Evolutionary conservation across 2,888 invertebrate species (phyloP).

Genomic region (Andricus quercusramuli): DNA sequence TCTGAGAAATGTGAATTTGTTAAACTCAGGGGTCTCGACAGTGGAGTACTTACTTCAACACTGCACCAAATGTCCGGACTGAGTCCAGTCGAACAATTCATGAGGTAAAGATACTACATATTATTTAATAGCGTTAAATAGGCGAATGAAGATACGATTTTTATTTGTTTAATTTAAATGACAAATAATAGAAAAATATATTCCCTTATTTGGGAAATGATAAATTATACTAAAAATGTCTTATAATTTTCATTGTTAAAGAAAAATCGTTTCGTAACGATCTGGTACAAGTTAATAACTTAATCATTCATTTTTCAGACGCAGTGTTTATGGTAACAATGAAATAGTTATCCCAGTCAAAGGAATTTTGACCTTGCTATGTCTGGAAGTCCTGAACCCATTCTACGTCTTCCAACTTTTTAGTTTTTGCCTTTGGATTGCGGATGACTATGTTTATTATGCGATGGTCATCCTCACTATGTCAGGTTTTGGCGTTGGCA

Average conservation of each 20-base stretch:
- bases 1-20: conserved; percentile 83
- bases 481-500: conserved; percentile 90
- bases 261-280: no score
- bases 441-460: conserved; percentile 94
- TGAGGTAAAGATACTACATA: conserved; percentile 80
- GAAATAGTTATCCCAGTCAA: conserved; percentile 91
- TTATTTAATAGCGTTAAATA: not conserved
- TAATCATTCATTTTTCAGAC: conserved; percentile 79
- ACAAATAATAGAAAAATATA: no score
- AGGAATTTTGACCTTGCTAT: conserved; percentile 85
- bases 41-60: conserved; percentile 83
- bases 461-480: conserved; percentile 92
- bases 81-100: conserved; percentile 82
- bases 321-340: conserved; percentile 90
- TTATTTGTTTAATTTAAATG: no score
- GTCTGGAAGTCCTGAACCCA: conserved; percentile 93
- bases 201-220: no score
- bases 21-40: conserved; percentile 87
- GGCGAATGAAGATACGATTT: no score
- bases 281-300: not conserved
- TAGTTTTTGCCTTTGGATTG: conserved; percentile 93
- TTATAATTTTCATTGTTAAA: no score
- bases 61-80: conserved; percentile 84
- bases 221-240: no score
- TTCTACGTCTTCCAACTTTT: conserved; percentile 98